Base-by-base conservation (phyloP, 2,888 invertebrate genomes). In the Cephus runcator region DNA sequence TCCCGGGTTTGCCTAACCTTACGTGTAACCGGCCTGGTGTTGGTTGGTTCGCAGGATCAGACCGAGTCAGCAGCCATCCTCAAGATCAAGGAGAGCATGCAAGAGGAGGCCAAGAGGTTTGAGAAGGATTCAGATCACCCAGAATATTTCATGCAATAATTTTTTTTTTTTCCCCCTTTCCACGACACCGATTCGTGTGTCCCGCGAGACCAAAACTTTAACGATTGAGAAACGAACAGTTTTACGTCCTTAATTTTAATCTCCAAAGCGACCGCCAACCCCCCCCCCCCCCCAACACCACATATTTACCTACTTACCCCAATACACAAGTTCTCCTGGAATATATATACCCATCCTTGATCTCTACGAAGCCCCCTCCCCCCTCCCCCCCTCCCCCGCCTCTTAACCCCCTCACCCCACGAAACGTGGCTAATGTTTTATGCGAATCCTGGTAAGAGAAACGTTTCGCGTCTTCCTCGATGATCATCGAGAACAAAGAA, bases 41-140 rank as follows among this genome's bases (percentile, higher is more conserved):
- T 91, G 90, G 90, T 91, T 91, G 90, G 88, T 91, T 91, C 90
- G 86, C 94, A 94, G 94, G 95, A 98, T 94, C 98, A 98, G 94
- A 98, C 97, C 92, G 99, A 99, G 94, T 98, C 98, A 91, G 99
- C 98, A 92, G 99, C 99, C 94, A 99, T 99, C 93, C 95, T 99
- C 94, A 99, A 99, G 95, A 99, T 99, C 93, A 99, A 99, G 95
- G 99, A 99, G 94, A 98, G 98, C 94, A 99, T 99, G 98, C 98
- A 99, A 93, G 99, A 99, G 93, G 99, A 99, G 93, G 99, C 99
- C 92, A 99, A 98, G 94, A 96, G 98, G 93, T 98, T 98, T 94
- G 98, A 98, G 93, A 98, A 98, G 95, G 98, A 98, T 93, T 97
- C 97, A 88, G 98, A 98, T 93, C 98, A 98, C 92, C 97, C 98